These are phyloP conservation scores for Ochotona curzoniae DNA, from an alignment of 2,113 vertebrate genomes.

Conservation along the genomic window DNA sequence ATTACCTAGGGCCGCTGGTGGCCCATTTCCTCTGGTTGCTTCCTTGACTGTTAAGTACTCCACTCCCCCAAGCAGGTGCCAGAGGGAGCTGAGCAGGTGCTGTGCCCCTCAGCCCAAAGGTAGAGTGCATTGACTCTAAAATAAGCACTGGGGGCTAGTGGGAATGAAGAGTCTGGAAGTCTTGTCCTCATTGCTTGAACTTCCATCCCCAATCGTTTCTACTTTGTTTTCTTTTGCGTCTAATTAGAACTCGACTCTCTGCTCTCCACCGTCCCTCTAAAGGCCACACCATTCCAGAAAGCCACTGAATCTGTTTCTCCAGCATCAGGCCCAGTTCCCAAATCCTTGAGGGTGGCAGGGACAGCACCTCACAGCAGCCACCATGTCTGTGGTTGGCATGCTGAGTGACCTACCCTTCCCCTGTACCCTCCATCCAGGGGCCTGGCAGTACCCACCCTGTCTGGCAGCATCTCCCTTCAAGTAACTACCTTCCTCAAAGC, in stretches of 20 bases:
- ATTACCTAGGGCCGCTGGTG: not conserved
- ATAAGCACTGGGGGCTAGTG: not conserved
- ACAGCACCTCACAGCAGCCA: not conserved
- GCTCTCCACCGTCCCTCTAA: not conserved
- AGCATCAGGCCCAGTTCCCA: not conserved
- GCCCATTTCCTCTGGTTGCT: not conserved
- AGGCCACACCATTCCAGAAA: not conserved
- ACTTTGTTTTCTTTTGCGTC: conserved; percentile 36
- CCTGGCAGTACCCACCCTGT: not conserved
- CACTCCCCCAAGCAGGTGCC: too few species aligned
- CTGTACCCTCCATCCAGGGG: not conserved
- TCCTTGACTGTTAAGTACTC: not conserved
- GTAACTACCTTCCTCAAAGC: not conserved
- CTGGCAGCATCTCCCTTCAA: not conserved
- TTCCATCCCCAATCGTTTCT: not conserved
- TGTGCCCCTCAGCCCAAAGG: not conserved
- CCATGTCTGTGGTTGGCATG: not conserved
- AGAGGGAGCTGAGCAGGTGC: too few species aligned
- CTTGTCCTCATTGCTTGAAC: conserved; percentile 28
- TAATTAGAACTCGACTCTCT: not conserved
- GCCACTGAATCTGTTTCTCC: conserved; percentile 2
- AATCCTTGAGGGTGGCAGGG: not conserved
- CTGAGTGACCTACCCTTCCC: not conserved
- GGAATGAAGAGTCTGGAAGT: not conserved
- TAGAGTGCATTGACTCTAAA: not conserved